These are phyloP conservation scores for Lichenostomus cassidix DNA, from an alignment of 2,113 vertebrate genomes.

Conservation along the genomic window DNA sequence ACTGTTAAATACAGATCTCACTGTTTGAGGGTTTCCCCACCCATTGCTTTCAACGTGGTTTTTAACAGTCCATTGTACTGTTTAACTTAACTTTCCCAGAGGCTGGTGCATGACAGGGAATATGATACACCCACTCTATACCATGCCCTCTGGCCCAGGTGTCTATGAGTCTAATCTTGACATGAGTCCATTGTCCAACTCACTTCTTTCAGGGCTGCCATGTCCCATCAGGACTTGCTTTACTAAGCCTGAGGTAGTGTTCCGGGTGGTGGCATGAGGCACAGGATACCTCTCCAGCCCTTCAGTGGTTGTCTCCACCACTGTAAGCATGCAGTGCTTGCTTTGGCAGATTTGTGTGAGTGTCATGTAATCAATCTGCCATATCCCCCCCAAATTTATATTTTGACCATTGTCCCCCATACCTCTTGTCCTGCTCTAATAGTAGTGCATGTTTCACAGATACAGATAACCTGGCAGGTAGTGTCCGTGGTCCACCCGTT, in stretches of 20 bases:
- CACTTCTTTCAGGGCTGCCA: background rate
- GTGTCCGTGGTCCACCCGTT: background rate
- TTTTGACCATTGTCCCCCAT: background rate
- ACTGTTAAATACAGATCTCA: background rate
- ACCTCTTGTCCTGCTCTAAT: background rate
- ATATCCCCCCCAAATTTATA: background rate
- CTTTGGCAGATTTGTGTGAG: background rate
- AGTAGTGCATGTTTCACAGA: background rate
- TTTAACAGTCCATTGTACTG: background rate
- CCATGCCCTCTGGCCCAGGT: background rate
- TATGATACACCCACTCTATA: background rate
- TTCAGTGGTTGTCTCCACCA: too few relatives aligned
- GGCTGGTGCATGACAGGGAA: background rate
- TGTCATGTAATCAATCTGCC: background rate
- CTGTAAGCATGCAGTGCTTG: background rate
- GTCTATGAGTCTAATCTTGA: background rate
- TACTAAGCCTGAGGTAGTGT: background rate
- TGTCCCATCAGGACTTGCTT: background rate
- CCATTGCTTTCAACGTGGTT: background rate
- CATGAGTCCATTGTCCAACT: too few relatives aligned
- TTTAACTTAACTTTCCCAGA: rapidly evolving
- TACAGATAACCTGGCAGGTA: background rate
- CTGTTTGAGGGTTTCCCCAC: background rate
- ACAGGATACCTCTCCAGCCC: background rate
- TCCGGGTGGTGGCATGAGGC: background rate